phyloP scores from a whole-genome alignment of 2,888 invertebrate genomes.

The Abrostola triplasia region DNA sequence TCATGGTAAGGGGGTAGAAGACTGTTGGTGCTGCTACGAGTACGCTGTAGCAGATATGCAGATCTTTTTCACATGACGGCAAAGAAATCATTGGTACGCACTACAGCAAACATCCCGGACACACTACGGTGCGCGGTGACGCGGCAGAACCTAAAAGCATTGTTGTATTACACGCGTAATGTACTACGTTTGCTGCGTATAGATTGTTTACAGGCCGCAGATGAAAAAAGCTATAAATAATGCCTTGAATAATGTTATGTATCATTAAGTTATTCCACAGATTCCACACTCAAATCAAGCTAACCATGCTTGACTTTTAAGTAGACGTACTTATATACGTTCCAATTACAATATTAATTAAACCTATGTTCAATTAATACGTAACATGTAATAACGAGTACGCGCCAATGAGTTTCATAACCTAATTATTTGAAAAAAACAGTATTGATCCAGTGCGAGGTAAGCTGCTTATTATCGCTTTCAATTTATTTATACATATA shows the following conservation, averaged over 20 bases:
- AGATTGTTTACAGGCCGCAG: no score
- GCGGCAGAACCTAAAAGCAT: no score
- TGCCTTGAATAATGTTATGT: neutral
- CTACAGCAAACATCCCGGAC: no score
- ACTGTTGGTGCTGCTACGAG: no score
- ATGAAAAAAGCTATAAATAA: no score
- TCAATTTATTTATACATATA: neutral
- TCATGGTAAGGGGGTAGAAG: no score
- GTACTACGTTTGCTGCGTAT: no score
- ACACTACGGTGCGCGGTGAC: no score
- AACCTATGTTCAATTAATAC: conserved; percentile 43
- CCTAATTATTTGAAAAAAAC: conserved; percentile 42
- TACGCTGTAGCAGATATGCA: no score
- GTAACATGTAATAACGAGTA: conserved; percentile 43
- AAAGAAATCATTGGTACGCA: no score
- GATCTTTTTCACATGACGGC: no score
- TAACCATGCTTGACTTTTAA: conserved; percentile 18
- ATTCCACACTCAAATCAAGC: conserved; percentile 7
- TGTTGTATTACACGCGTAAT: no score
- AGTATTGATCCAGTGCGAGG: conserved; percentile 6
- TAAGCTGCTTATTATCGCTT: neutral
- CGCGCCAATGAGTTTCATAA: conserved; percentile 45
- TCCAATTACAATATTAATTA: conserved; percentile 38
- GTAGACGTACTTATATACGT: conserved; percentile 25
- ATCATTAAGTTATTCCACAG: conserved; percentile 12